Conservation (phyloP, 2,113 vertebrate genomes). For the Notothenia rossii region DNA sequence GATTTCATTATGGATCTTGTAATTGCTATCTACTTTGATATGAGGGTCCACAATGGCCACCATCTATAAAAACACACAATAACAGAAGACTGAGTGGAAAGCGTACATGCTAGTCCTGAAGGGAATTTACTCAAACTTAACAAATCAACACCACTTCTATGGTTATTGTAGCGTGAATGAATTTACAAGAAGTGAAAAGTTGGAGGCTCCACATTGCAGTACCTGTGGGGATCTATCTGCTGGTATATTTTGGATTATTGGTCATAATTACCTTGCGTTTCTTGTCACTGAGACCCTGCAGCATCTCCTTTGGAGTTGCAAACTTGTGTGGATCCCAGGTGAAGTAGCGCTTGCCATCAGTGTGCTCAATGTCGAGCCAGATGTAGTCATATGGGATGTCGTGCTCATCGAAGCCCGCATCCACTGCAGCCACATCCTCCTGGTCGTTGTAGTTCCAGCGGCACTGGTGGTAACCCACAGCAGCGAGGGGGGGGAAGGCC, state of each 20-base stretch:
- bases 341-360: conserved; percentile 96
- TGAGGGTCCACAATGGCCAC: conserved; percentile 95
- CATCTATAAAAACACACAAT: conserved; percentile 81
- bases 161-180: too few species aligned
- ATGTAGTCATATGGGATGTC: conserved; percentile 93
- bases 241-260: too few species aligned
- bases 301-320: conserved; percentile 87
- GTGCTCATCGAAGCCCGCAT: conserved; percentile 89
- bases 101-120: background rate
- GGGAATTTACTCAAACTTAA: background rate
- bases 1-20: conserved; percentile 90
- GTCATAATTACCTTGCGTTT: conserved; percentile 85
- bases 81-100: background rate
- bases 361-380: conserved; percentile 97
- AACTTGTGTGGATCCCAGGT: conserved; percentile 95
- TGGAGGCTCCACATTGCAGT: too few species aligned
- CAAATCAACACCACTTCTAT: too few species aligned
- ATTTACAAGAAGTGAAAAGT: too few species aligned
- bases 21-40: conserved; percentile 91
- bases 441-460: conserved; percentile 98
- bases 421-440: conserved; percentile 89
- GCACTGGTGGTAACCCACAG: conserved; percentile 94
- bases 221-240: too few species aligned
- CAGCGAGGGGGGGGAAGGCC: conserved; percentile 89
- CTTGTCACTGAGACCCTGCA: conserved; percentile 85